Conservation (phyloP, 2,113 vertebrate species). For the Balaenoptera acutorostrata region DNA sequence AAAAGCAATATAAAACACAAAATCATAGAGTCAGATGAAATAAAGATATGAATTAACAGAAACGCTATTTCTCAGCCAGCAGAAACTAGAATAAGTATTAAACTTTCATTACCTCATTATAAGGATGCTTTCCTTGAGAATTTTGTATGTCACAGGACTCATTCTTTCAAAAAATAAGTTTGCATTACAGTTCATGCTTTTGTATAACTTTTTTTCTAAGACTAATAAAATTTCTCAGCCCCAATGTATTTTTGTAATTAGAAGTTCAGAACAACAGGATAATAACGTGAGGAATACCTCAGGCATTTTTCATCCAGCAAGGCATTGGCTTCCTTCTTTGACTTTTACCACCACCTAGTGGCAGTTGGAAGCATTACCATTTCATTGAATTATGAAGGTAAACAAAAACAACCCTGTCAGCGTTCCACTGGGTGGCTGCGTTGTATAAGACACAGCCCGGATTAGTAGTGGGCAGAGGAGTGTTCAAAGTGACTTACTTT, state of each 20-base stretch:
- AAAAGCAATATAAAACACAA: neutral
- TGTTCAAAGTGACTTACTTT: neutral
- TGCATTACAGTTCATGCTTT: neutral
- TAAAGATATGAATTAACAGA: neutral
- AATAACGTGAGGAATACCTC: neutral
- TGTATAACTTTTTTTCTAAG: neutral
- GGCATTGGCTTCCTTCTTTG: neutral
- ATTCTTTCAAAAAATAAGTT: neutral
- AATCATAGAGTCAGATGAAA: neutral
- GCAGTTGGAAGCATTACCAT: neutral
- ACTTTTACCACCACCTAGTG: slow-evolving; percentile 41
- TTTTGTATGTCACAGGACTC: neutral
- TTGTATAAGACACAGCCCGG: neutral
- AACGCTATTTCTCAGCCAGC: neutral
- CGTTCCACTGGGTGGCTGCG: neutral
- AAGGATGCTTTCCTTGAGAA: neutral
- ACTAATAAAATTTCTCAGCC: neutral
- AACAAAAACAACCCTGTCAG: neutral
- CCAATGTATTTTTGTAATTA: neutral
- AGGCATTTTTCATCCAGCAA: neutral
- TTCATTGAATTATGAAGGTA: neutral
- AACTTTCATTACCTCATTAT: neutral
- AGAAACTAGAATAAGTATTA: neutral
- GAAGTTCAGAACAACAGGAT: neutral
- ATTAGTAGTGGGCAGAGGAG: neutral